A percentile compares a stretch with the other conserved stretches of the same genome.
Evolutionary conservation across 2,888 invertebrate species (phyloP).

Genomic region (Diarsia rubi): DNA sequence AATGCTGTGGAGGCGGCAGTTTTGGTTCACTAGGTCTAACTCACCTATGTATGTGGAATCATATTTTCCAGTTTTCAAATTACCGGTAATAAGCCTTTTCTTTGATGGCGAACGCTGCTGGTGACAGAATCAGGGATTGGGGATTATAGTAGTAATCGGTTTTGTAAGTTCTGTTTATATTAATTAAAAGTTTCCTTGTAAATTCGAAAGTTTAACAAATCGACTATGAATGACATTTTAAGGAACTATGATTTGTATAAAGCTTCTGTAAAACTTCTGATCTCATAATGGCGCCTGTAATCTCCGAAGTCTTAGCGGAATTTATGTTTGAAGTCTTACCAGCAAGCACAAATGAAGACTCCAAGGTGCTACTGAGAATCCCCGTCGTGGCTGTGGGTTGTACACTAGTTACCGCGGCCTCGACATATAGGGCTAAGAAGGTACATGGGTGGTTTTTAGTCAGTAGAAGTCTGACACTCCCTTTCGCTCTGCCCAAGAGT

Average conservation of each 20-base stretch:
- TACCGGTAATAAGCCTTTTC: neutral
- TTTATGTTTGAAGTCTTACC: neutral
- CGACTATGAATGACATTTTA: neutral
- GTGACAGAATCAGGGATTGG: neutral
- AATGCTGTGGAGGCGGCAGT: conserved; percentile 39
- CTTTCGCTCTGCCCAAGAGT: too few species aligned
- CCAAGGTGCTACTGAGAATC: neutral
- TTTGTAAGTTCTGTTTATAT: neutral
- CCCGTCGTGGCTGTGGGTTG: too few species aligned
- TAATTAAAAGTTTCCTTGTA: neutral
- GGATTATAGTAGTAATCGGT: neutral
- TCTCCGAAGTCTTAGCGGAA: too few species aligned
- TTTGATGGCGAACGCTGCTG: neutral
- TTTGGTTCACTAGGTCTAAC: neutral
- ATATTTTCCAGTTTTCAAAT: neutral
- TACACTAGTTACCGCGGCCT: too few species aligned
- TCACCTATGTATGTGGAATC: neutral
- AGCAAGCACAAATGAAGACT: neutral
- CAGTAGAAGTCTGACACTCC: too few species aligned
- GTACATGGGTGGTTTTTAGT: too few species aligned
- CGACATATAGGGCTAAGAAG: too few species aligned
- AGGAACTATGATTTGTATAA: neutral
- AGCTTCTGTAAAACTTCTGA: neutral
- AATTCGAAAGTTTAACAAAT: neutral
- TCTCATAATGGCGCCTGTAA: neutral